Percentiles rank a stretch among this genome's conserved stretches.
These are phyloP conservation scores for Xiphydria camelus DNA, from an alignment of 2,888 invertebrate genomes.

Conservation along the genomic window DNA sequence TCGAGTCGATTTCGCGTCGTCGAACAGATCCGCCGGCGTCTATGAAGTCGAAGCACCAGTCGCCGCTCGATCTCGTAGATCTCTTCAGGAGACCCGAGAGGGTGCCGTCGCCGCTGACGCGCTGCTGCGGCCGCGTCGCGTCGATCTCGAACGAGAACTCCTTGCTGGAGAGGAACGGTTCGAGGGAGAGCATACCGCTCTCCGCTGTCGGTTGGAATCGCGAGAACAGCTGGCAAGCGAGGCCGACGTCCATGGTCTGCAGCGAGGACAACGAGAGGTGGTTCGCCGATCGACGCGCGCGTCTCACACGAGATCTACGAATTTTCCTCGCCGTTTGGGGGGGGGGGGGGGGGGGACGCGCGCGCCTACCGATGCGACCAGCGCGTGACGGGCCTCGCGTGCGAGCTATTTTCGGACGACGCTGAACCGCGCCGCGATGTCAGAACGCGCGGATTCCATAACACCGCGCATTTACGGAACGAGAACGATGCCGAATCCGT, in stretches of 20 bases:
- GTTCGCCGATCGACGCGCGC: too few species aligned
- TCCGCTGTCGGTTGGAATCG: not conserved
- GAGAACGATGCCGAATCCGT: too few species aligned
- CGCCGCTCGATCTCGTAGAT: not conserved
- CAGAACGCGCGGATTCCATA: slow-evolving; percentile 3
- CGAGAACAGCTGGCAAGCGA: not conserved
- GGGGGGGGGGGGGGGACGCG: too few species aligned
- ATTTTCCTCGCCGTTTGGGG: too few species aligned
- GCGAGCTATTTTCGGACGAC: too few species aligned
- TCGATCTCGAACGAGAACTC: not conserved
- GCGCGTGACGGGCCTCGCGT: too few species aligned
- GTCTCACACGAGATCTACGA: too few species aligned
- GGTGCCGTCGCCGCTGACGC: not conserved
- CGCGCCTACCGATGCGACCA: too few species aligned
- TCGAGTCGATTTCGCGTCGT: too few species aligned
- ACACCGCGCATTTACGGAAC: too few species aligned
- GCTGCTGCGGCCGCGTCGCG: not conserved
- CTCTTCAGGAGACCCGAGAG: not conserved
- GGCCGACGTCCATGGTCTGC: not conserved
- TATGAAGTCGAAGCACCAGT: not conserved
- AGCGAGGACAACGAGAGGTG: not conserved
- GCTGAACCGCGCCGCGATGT: too few species aligned
- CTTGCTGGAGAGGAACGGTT: not conserved
- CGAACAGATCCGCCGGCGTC: not conserved
- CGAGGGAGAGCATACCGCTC: slow-evolving; percentile 1